Conservation (phyloP, 2,888 invertebrate genomes). For the Tenthredo amoena region DNA sequence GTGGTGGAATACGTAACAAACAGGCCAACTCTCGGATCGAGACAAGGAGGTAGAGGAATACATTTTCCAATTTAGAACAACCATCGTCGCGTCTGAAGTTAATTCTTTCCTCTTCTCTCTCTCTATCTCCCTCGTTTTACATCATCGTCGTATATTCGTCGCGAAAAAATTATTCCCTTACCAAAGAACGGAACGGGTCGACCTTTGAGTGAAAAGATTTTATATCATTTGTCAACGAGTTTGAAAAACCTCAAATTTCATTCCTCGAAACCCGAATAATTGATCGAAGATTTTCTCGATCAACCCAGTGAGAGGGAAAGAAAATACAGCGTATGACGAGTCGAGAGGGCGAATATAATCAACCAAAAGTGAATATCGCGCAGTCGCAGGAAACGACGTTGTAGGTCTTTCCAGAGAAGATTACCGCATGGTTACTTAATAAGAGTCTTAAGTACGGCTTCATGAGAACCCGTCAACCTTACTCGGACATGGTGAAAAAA, state of each 20-base stretch:
- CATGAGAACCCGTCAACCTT: constrained; percentile 25
- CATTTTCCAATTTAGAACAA: constrained; percentile 34
- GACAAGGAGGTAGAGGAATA: constrained; percentile 1
- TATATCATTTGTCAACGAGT: too few species aligned
- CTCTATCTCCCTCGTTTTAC: not conserved
- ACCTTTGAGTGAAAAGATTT: too few species aligned
- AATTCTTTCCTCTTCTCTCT: not conserved
- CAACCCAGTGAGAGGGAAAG: not conserved
- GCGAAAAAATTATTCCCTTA: not conserved
- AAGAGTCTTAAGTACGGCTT: constrained; percentile 72
- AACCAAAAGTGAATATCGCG: not conserved
- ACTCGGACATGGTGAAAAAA: not conserved
- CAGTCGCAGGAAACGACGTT: constrained; percentile 5
- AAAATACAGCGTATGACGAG: not conserved
- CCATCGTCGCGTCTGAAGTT: not conserved
- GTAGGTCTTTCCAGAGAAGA: constrained; percentile 71
- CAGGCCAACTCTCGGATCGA: not conserved
- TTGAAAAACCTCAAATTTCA: too few species aligned
- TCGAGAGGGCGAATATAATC: not conserved
- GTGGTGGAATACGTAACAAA: constrained; percentile 24
- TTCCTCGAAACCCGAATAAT: too few species aligned
- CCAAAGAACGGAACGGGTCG: too few species aligned
- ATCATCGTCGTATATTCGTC: not conserved
- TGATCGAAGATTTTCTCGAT: too few species aligned
- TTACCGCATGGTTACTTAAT: constrained; percentile 70